Percentiles rank a stretch among this genome's conserved stretches.
Evolutionary conservation across 2,113 vertebrate species (phyloP).

Genomic region (Ibidorhyncha struthersii): DNA sequence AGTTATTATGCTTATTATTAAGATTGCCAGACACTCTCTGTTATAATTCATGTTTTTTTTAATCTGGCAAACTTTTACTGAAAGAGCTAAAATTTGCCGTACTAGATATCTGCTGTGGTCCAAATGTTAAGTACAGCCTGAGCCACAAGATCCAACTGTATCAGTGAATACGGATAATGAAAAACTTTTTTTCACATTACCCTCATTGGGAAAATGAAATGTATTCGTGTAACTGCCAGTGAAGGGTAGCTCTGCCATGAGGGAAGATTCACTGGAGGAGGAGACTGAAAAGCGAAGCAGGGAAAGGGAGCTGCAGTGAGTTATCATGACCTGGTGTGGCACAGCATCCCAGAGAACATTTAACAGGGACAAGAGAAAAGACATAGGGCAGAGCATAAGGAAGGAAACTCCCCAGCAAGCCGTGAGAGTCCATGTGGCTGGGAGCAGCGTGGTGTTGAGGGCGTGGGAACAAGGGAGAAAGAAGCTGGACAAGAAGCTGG

Average conservation of each 20-base stretch:
- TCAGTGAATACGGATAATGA: background rate
- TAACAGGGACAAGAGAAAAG: background rate
- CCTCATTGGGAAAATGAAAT: background rate
- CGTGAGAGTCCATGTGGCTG: background rate
- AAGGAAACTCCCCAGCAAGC: background rate
- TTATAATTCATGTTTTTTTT: background rate
- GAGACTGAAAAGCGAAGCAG: background rate
- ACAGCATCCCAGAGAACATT: background rate
- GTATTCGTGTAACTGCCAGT: background rate
- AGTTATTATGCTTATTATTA: slow-evolving; percentile 7
- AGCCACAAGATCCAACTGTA: background rate
- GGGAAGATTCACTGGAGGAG: background rate
- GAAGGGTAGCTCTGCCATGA: background rate
- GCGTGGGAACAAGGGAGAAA: background rate
- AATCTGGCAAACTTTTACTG: background rate
- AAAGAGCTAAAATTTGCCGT: background rate
- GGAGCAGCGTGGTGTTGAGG: background rate
- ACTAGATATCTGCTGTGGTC: background rate
- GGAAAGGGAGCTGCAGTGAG: background rate
- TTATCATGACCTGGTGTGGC: background rate
- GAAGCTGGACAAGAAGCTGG: background rate
- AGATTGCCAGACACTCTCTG: background rate
- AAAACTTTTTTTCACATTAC: background rate
- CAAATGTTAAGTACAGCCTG: background rate
- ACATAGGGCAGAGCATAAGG: background rate